Evolutionary conservation across 2,888 invertebrate species (phyloP).

Genomic region (Pasiphila rectangulata): DNA sequence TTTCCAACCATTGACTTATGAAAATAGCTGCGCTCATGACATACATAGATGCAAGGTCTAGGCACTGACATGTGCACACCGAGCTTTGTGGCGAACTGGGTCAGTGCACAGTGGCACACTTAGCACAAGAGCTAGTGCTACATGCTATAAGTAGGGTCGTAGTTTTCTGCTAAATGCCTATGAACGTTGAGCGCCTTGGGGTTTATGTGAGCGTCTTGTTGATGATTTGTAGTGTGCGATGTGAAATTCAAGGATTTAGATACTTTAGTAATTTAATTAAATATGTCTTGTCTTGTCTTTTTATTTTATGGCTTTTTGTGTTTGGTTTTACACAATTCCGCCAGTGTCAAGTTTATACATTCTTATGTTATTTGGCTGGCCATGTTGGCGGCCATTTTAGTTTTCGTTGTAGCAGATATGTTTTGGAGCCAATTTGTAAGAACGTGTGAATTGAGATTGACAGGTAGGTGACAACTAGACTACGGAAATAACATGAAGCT

Average conservation of each 20-base stretch:
- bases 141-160: conserved; percentile 22
- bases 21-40: conserved; percentile 30
- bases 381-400: too few relatives aligned
- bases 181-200: conserved; percentile 10
- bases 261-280: too few relatives aligned
- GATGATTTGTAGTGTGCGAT: background rate
- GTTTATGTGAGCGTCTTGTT: background rate
- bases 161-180: conserved; percentile 22
- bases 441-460: too few relatives aligned
- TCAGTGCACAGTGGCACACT: conserved; percentile 49
- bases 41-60: conserved; percentile 32
- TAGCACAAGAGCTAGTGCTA: conserved; percentile 28
- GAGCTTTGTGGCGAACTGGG: conserved; percentile 50
- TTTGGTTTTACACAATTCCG: too few relatives aligned
- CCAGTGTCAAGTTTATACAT: too few relatives aligned
- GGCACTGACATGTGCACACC: conserved; percentile 35
- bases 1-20: conserved; percentile 27
- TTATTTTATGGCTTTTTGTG: too few relatives aligned
- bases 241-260: background rate
- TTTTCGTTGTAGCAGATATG: too few relatives aligned
- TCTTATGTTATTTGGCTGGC: too few relatives aligned
- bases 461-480: too few relatives aligned
- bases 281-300: too few relatives aligned
- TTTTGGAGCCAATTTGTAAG: too few relatives aligned
- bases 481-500: too few relatives aligned